These are phyloP conservation scores for Pollenia griseotomentosa DNA, from an alignment of 2,888 invertebrate genomes.

Conservation along the genomic window DNA sequence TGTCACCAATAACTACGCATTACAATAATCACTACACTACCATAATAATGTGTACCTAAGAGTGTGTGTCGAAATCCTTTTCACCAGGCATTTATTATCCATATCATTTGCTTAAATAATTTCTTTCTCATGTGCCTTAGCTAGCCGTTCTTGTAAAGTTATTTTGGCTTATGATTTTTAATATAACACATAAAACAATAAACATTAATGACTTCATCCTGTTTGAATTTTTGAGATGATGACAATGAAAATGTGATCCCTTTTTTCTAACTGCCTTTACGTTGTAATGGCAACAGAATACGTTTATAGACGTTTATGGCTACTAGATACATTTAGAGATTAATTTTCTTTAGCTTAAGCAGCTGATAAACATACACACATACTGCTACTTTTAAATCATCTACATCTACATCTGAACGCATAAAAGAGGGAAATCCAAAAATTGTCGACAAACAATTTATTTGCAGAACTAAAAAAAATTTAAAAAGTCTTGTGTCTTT, in stretches of 20 bases:
- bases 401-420: no score
- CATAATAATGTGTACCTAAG: background rate
- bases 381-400: background rate
- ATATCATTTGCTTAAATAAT: constrained; percentile 5
- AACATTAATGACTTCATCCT: constrained; percentile 58
- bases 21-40: constrained; percentile 5
- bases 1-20: background rate
- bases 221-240: constrained; percentile 17
- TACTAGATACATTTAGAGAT: background rate
- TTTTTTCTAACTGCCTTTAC: background rate
- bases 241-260: background rate
- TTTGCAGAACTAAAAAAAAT: no score
- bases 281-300: background rate
- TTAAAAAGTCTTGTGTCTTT: no score
- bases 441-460: no score
- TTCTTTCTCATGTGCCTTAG: background rate
- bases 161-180: background rate
- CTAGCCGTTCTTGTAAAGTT: background rate
- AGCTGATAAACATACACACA: background rate
- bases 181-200: constrained; percentile 36
- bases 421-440: no score
- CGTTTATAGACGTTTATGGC: constrained; percentile 8
- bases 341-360: background rate
- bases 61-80: background rate
- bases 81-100: constrained; percentile 32